Evolutionary conservation across 2,797 vertebrate species (phyloP), one percentile per base, ranked within the genome.

Genomic region (Ceyx erithaca): DNA sequence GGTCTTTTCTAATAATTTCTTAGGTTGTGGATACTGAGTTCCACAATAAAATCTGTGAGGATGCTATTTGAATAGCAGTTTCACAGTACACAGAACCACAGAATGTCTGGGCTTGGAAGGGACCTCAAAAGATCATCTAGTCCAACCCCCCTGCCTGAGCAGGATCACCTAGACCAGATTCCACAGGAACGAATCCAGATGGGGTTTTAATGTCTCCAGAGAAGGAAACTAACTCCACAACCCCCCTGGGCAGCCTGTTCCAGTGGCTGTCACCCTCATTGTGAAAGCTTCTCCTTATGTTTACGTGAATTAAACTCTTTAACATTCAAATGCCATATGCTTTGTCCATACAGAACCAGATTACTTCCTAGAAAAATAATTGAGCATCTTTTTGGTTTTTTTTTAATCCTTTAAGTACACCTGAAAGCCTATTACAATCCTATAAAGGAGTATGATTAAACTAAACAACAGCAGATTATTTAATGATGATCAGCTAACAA

Each of bases 401-500:
- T 7, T 86, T 87, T 93, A 61, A 86, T 95, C 85, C 73, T 86
- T 85, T 93, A 92, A 92, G 20, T 81, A 88, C 8, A 77, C 20
- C 14, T 73, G 76, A 63, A 93, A 91, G 67, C 37, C 82, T 88
- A 52, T 76, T 87, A 49, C 72, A 89, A 91, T 87, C 40, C 45
- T 55, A 18, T 71, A 86, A 79, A 88, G 49, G 48, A 76, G 41
- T 63, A 86, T 94, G 88, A 85, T 91, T 81, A 84, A 91, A 76
- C 67, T 76, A 63, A 79, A 87, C 35, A 92, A 87, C 7, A 91
- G 85, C 79, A 85, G 3, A 25, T 26, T 54, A 30, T 91, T 92
- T 95, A 91, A 95, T 85, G 59, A 79, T 84, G 80, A 77, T 86
- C 80, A 86, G 26, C 77, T 90, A 90, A 91, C n/a, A 90, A 88